Percentiles rank a stretch among this genome's conserved stretches.
These are phyloP conservation scores for Drosophila mercatorum DNA, from an alignment of 2,888 invertebrate genomes.

Conservation along the genomic window DNA sequence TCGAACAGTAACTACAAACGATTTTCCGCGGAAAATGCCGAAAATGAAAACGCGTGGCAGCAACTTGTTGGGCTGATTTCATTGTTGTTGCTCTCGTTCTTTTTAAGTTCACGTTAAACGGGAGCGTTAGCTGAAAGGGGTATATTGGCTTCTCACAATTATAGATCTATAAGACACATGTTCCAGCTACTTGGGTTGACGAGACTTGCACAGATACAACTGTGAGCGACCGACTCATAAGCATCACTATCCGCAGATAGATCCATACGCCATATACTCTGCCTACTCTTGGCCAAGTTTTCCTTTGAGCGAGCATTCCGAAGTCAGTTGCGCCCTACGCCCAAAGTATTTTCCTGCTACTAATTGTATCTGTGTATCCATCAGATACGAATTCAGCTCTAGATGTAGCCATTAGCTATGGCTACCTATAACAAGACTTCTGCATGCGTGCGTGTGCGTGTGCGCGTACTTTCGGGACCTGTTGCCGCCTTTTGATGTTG, in stretches of 20 bases:
- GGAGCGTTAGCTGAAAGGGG: neutral
- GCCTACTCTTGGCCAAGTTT: too few relatives aligned
- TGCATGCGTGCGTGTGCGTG: neutral
- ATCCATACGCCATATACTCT: neutral
- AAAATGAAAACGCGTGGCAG: conserved; percentile 67
- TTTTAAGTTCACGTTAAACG: too few relatives aligned
- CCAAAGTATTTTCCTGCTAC: neutral
- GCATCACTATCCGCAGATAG: neutral
- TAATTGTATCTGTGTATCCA: conserved; percentile 33
- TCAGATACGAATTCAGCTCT: conserved; percentile 20
- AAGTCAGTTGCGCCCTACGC: neutral
- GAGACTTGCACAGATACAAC: too few relatives aligned
- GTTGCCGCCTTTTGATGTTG: conserved; percentile 78
- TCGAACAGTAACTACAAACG: conserved; percentile 49
- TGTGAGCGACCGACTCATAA: too few relatives aligned
- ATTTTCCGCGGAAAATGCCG: conserved; percentile 65
- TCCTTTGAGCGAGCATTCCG: neutral
- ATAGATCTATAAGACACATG: too few relatives aligned
- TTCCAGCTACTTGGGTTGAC: too few relatives aligned
- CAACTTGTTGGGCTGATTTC: conserved; percentile 64
- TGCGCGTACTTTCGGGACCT: conserved; percentile 32
- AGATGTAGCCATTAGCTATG: conserved; percentile 1
- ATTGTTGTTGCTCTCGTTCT: conserved; percentile 28
- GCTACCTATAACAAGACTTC: conserved; percentile 12
- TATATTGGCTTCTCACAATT: neutral